These are phyloP conservation scores for Latrodectus geometricus DNA, from an alignment of 1,140 invertebrate species.

Conservation along the genomic window DNA sequence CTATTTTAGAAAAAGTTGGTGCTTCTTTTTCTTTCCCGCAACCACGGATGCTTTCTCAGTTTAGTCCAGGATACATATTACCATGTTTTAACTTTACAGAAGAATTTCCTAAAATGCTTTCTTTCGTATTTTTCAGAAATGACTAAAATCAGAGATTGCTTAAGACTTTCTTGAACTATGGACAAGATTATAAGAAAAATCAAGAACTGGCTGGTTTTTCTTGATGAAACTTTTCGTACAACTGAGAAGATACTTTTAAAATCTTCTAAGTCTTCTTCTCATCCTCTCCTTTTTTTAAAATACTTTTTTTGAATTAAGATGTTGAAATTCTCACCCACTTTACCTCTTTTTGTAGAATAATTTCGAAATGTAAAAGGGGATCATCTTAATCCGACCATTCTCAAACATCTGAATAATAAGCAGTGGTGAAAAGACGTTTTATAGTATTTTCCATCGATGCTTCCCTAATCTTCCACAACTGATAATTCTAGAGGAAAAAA, in stretches of 20 bases:
- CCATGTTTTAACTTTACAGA: too few relatives aligned
- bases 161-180: not conserved
- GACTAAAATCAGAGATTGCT: not conserved
- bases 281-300: not conserved
- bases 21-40: not conserved
- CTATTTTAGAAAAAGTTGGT: not conserved
- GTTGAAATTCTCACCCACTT: not conserved
- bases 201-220: not conserved
- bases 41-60: not conserved
- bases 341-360: not conserved
- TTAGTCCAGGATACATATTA: not conserved
- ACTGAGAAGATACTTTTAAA: slow-evolving; percentile 5
- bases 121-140: too few relatives aligned
- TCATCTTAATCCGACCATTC: not conserved
- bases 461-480: slow-evolving; percentile 16
- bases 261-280: not conserved
- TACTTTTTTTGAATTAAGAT: not conserved
- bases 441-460: slow-evolving; percentile 1
- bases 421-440: not conserved
- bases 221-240: not conserved
- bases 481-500: not conserved
- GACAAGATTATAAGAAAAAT: not conserved
- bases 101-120: too few relatives aligned
- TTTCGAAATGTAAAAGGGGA: slow-evolving; percentile 1
- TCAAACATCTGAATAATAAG: too few relatives aligned